Evolutionary conservation across 2,888 invertebrate species (phyloP).

Genomic region (Priocnemis perturbator): DNA sequence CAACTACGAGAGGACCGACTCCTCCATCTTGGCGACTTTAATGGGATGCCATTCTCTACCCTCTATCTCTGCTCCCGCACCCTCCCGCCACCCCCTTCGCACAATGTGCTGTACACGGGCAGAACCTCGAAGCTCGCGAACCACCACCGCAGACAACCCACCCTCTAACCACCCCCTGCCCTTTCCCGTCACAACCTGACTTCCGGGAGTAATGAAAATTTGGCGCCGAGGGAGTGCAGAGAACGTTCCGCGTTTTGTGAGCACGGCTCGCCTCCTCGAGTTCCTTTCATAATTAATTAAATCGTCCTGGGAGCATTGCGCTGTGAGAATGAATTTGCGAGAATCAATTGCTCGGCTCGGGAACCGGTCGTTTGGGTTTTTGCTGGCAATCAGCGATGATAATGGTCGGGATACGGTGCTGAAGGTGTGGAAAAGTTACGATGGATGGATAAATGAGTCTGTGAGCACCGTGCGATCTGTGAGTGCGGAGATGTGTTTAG

Average conservation of each 20-base stretch:
- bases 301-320: too few species aligned
- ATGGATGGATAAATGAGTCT: too few species aligned
- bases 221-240: background rate
- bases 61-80: background rate
- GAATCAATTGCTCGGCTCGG: too few species aligned
- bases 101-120: constrained; percentile 41
- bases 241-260: background rate
- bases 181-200: background rate
- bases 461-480: too few species aligned
- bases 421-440: too few species aligned
- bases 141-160: constrained; percentile 23
- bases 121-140: constrained; percentile 31
- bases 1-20: constrained; percentile 33
- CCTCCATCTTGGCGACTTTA: constrained; percentile 52
- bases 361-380: too few species aligned
- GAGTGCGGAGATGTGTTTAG: too few species aligned
- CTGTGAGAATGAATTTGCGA: too few species aligned
- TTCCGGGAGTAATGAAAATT: constrained; percentile 48
- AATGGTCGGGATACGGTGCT: too few species aligned
- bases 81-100: constrained; percentile 4
- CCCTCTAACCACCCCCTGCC: background rate
- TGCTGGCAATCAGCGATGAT: too few species aligned
- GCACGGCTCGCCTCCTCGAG: too few species aligned
- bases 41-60: constrained; percentile 54
- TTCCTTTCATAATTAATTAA: too few species aligned